Base-by-base conservation (phyloP, 2,888 invertebrate genomes). In the Ditylenchus weischeri region DNA sequence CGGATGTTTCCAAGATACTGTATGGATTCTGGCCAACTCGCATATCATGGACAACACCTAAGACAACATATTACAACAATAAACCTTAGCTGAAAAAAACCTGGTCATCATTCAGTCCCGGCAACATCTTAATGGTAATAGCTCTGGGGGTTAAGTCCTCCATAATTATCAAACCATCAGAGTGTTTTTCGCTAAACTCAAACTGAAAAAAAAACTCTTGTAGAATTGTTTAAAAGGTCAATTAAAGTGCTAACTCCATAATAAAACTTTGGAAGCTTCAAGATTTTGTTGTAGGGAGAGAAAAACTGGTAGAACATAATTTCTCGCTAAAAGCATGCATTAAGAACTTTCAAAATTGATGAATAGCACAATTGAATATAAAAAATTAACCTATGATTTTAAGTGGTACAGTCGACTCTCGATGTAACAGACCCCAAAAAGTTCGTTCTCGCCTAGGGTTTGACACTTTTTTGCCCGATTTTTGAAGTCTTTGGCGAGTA, bases 31-130 rank as follows among this genome's bases (percentile, higher is more conserved):
- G 21, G 76, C 75, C n/a, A 75, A 54, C 60, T 71, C 75, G 29
- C 54, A 57, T 19, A 76, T 61, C 21, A 74, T 36, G 5, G 64
- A 57, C 47, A 62, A 72, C 29, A 76, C 72, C 66, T 51, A 51
- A 51, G n/a, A n/a, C n/a, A n/a, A n/a, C n/a, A n/a, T n/a, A n/a
- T n/a, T n/a, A n/a, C n/a, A n/a, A n/a, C n/a, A n/a, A n/a, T n/a
- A n/a, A n/a, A n/a, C n/a, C n/a, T n/a, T n/a, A n/a, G n/a, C n/a
- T n/a, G n/a, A n/a, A n/a, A n/a, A n/a, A n/a, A n/a, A n/a, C n/a
- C 19, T 75, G 75, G 2, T 29, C 64, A 61, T 77, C 72, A 50
- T 64, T 77, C 49, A 75, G 62, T 7, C 75, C 75, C 13, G 75
- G 75, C 49, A 75, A 57, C 62, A 75, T 62, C 21, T 65, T 62